Evolutionary conservation across 1,140 invertebrate species (phyloP).

Genomic region (Phortica variegata): DNA sequence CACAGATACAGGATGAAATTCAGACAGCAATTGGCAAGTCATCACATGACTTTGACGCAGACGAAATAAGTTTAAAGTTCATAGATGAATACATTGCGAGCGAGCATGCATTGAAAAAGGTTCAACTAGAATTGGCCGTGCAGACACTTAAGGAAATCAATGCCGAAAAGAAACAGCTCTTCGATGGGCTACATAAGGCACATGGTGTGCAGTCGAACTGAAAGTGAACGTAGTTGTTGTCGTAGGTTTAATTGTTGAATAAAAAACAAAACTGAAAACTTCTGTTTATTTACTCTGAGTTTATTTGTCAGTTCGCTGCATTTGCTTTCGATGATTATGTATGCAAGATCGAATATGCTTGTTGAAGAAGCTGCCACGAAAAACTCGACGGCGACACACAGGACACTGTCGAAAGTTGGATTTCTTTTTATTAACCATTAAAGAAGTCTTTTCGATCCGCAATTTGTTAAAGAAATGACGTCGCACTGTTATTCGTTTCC

Average conservation of each 20-base stretch:
- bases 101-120: conserved; percentile 63
- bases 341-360: no score
- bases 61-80: conserved; percentile 60
- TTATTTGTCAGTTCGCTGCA: background rate
- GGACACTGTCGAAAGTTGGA: no score
- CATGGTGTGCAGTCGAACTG: conserved; percentile 60
- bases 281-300: background rate
- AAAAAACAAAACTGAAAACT: background rate
- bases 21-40: conserved; percentile 47
- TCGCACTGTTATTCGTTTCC: background rate
- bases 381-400: background rate
- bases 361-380: background rate
- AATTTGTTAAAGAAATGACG: conserved; percentile 20
- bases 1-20: conserved; percentile 40
- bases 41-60: conserved; percentile 43
- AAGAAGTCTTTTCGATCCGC: background rate
- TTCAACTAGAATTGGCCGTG: conserved; percentile 65
- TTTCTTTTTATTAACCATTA: background rate
- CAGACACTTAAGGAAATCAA: conserved; percentile 66
- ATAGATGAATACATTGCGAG: conserved; percentile 64
- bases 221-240: background rate
- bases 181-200: conserved; percentile 64
- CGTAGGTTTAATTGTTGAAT: conserved; percentile 6
- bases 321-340: background rate
- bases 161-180: conserved; percentile 61